Base-by-base conservation (phyloP, 37 sponge, comb jelly and placozoan species). In the Ianthella basta region DNA sequence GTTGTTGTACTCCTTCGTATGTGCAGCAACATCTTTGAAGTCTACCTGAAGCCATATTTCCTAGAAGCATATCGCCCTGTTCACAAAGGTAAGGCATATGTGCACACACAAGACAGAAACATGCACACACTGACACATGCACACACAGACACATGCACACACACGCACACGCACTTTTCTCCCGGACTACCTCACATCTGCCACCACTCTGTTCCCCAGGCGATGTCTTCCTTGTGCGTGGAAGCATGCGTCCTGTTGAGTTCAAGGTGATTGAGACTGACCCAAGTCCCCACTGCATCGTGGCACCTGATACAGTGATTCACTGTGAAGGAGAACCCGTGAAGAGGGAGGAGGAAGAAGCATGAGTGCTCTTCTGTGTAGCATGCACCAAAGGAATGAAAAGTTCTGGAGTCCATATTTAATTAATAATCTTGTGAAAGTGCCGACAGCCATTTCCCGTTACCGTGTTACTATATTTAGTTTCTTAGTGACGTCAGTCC, bases 281-380 rank as follows among this genome's bases (percentile, higher is more conserved):
- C 84, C 99, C 99, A 29, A 64, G 87, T 69, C 99, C 99, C 30
- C 88, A 91, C 80, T 99, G 99, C 81, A 99, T 99, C 50, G 99
- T 99, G n/a, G 99, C 99, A 56, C 99, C 99, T 60, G 99, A 96
- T 77, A 99, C 99, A 36, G 99, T 99, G 24, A 99, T 99, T 66
- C 99, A 99, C 67, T 96, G 97, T 60, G 99, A 99, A 80, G 99
- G 99, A 41, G 99, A 99, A 15, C 99, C 99, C 15, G 91, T 99
- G 85, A 99, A 99, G 86, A 74, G 99, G 53, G 97, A 99, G 80
- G 99, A 99, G n/a, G 97, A 99, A 80, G 99, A 99, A 82, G 99
- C 94, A 60, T n/a, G n/a, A n/a, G n/a, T n/a, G n/a, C n/a, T n/a
- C n/a, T n/a, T n/a, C n/a, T n/a, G n/a, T n/a, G n/a, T n/a, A n/a